phyloP scores from a whole-genome alignment of 1,140 invertebrate genomes.

The Artemia franciscana region DNA sequence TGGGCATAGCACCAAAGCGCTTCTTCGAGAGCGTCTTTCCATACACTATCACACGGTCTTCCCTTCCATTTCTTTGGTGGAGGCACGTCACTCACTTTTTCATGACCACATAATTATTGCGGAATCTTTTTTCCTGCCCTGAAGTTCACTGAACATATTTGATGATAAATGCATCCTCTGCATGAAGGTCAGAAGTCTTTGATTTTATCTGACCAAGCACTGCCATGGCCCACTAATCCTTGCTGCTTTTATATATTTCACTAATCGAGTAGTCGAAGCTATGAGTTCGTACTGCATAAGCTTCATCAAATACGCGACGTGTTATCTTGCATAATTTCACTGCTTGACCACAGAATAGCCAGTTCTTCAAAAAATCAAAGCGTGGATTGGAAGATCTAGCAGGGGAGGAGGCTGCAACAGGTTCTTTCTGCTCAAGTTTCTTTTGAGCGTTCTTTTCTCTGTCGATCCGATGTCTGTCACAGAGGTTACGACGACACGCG shows the following conservation, averaged over 20 bases:
- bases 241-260: neutral
- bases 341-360: neutral
- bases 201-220: too few relatives aligned
- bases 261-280: neutral
- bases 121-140: too few relatives aligned
- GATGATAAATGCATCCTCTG: too few relatives aligned
- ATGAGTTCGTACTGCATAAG: neutral
- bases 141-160: too few relatives aligned
- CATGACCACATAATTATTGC: too few relatives aligned
- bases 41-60: too few relatives aligned
- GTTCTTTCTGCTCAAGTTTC: neutral
- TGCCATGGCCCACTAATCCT: too few relatives aligned
- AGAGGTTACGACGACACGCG: neutral
- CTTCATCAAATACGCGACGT: neutral
- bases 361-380: neutral
- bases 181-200: too few relatives aligned
- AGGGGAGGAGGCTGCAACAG: neutral
- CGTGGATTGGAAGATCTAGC: neutral
- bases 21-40: too few relatives aligned
- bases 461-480: neutral
- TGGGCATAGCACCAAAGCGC: too few relatives aligned
- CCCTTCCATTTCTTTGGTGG: too few relatives aligned
- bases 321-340: neutral
- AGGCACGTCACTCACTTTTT: too few relatives aligned
- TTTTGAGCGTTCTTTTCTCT: neutral